A percentile compares a stretch with the other conserved stretches of the same genome.
phyloP scores from a whole-genome alignment of 1,140 invertebrate species.

The Forficula auricularia region DNA sequence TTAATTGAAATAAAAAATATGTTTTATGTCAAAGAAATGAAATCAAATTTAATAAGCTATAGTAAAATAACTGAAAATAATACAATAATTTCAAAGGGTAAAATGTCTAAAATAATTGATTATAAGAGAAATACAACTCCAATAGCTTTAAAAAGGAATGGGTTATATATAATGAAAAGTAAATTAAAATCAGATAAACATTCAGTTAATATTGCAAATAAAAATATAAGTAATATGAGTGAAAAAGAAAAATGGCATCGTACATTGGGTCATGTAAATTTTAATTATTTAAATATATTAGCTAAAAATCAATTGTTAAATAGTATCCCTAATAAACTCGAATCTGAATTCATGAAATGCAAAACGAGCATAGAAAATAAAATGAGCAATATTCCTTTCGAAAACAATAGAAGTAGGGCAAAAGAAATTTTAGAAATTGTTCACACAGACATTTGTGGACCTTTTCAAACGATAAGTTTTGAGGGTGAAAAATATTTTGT shows the following conservation, averaged over 20 bases:
- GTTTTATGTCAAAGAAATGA: slow-evolving; percentile 2
- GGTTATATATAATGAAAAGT: neutral
- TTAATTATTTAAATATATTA: neutral
- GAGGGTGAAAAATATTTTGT: slow-evolving; percentile 12
- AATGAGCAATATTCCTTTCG: slow-evolving; percentile 24
- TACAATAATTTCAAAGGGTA: neutral
- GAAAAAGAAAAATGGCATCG: neutral
- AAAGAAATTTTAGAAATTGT: slow-evolving; percentile 18
- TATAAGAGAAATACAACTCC: neutral
- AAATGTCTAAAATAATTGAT: neutral
- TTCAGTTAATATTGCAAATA: too few relatives aligned
- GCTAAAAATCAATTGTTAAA: neutral
- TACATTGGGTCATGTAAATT: slow-evolving; percentile 2
- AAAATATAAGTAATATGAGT: neutral
- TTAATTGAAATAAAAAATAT: neutral
- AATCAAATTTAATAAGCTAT: slow-evolving; percentile 1
- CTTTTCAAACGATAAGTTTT: slow-evolving; percentile 18
- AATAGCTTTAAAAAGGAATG: neutral
- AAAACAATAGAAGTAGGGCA: slow-evolving; percentile 22
- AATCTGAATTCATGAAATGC: slow-evolving; percentile 14
- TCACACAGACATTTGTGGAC: slow-evolving; percentile 24
- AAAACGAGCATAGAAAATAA: slow-evolving; percentile 14
- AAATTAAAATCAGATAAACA: neutral
- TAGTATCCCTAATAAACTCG: neutral
- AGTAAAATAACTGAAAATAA: neutral